phyloP scores from a whole-genome alignment of 1,140 invertebrate genomes.

The Saxidomus purpurata region DNA sequence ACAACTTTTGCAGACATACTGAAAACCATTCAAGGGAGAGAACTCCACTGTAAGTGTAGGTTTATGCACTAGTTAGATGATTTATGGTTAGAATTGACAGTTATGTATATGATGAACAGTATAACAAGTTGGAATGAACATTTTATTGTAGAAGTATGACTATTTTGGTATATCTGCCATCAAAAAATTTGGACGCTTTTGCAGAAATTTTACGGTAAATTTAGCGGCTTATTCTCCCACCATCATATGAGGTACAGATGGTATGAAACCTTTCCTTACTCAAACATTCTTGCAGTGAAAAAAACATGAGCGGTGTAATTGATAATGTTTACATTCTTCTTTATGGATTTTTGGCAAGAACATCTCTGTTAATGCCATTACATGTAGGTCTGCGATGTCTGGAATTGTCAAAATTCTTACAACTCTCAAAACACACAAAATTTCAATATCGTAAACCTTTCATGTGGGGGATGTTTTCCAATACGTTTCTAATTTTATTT shows the following conservation, averaged over 20 bases:
- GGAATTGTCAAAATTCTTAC: not conserved
- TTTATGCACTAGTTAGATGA: not conserved
- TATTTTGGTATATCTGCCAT: too few species aligned
- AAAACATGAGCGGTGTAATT: not conserved
- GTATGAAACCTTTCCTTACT: not conserved
- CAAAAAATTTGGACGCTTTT: too few species aligned
- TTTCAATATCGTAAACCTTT: conserved; percentile 14
- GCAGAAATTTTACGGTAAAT: too few species aligned
- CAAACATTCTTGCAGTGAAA: not conserved
- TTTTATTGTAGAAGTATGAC: too few species aligned
- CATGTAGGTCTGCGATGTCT: not conserved
- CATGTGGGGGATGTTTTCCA: not conserved
- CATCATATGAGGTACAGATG: too few species aligned
- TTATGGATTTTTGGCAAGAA: not conserved
- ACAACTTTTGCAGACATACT: too few species aligned
- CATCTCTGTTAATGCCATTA: not conserved
- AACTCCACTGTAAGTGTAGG: not conserved
- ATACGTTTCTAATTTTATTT: not conserved
- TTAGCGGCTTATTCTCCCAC: too few species aligned
- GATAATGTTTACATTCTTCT: conserved; percentile 35
- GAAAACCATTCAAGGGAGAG: not conserved
- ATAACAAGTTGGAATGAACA: too few species aligned
- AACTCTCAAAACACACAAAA: not conserved
- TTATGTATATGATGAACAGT: too few species aligned
- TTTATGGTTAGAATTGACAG: too few species aligned